Base-by-base conservation (phyloP, 2,797 vertebrate species). In the Micropoecilia bifurca region DNA sequence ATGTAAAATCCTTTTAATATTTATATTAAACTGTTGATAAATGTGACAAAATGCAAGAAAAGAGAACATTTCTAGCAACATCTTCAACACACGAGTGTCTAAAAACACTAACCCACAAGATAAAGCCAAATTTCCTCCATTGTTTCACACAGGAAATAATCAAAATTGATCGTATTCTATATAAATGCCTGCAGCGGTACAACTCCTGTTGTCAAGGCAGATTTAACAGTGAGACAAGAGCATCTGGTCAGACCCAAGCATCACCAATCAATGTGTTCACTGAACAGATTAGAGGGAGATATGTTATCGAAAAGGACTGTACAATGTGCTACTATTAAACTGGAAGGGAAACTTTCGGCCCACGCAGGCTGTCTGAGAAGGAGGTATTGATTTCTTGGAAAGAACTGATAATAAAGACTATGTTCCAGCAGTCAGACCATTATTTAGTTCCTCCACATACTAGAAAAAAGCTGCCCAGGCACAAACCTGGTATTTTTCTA, bases 221-320 rank as follows among this genome's bases (percentile, higher is more conserved):
- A 89, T 81, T 85, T 79, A 79, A 76, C 73, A 66, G 81, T 61
- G 80, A 82, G 81, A 85, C 74, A 48, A 57, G 68, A 85, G 74
- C 74, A 83, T 80, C 82, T 77, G 39, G 59, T 72, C 36, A 47
- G 53, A 75, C 50, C 4, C 50, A n/a, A 53, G 41, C 81, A 63
- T 71, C 71, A 39, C 76, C 78, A 41, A 84, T 87, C 85, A 77
- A 45, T 80, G 57, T 75, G 75, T 68, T 85, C 78, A 78, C 43
- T 82, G 83, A 86, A 16, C 76, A 79, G 46, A 84, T 80, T 76
- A 75, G 66, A 80, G 46, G 75, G 25, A 75, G 80, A 46, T 73
- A 33, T 9, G 77, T 75, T 33, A 74, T 47, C 86, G n/a, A 3
- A 46, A 74, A 45, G 55, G 74, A 46, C 71, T 71, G 74, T 41